phyloP scores from a whole-genome alignment of 2,797 vertebrate genomes.

The Thunnus albacares region DNA sequence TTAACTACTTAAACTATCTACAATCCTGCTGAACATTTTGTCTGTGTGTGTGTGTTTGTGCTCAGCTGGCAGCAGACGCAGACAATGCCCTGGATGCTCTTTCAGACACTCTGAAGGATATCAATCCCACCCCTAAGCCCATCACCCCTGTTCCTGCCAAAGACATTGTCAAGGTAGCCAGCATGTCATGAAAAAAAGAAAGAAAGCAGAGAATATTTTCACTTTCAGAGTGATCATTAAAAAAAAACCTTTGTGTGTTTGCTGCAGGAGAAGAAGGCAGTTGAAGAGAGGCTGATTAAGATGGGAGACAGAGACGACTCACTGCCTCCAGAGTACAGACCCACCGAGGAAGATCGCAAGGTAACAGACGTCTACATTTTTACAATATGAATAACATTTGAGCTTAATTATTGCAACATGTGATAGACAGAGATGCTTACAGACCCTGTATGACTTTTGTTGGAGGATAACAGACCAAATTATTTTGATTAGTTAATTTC shows the following conservation, averaged over 20 bases:
- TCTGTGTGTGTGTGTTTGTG: conserved; percentile 22
- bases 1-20: neutral
- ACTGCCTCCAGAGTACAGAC: conserved; percentile 81
- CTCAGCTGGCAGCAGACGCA: conserved; percentile 65
- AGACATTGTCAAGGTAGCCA: conserved; percentile 80
- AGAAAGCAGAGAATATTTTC: neutral
- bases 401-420: neutral
- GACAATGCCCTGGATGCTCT: conserved; percentile 81
- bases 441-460: neutral
- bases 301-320: conserved; percentile 86
- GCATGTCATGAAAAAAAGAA: neutral
- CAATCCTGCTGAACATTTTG: neutral
- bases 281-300: conserved; percentile 81
- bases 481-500: neutral
- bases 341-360: conserved; percentile 79
- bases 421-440: neutral
- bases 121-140: conserved; percentile 67
- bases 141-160: conserved; percentile 62
- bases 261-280: conserved; percentile 79
- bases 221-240: neutral
- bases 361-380: conserved; percentile 56
- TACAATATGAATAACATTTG: neutral
- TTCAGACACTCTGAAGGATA: conserved; percentile 81
- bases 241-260: neutral
- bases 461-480: neutral